Conservation (phyloP, 2,888 invertebrate genomes). For the Hemicrepidius hirtus region DNA sequence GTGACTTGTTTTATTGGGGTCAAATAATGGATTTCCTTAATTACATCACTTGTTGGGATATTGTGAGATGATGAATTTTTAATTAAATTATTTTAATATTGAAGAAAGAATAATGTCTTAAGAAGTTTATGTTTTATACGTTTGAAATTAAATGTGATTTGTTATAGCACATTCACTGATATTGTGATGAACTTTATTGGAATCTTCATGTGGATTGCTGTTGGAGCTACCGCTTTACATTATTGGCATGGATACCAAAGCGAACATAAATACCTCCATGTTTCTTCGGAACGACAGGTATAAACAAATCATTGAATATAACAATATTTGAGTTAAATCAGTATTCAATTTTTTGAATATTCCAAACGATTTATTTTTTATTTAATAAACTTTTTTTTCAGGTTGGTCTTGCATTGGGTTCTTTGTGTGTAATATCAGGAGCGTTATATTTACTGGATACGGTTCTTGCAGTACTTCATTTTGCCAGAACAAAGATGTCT, state of each 20-base stretch:
- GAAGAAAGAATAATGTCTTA: too few relatives aligned
- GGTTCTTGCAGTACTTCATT: conserved; percentile 80
- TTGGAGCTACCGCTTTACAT: conserved; percentile 90
- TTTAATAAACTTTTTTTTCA: conserved; percentile 60
- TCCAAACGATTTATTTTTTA: too few relatives aligned
- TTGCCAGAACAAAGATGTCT: conserved; percentile 53
- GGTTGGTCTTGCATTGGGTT: conserved; percentile 87
- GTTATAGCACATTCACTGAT: conserved; percentile 82
- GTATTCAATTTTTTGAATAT: too few relatives aligned
- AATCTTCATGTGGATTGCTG: conserved; percentile 88
- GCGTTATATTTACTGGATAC: conserved; percentile 88
- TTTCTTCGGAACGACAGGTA: conserved; percentile 83
- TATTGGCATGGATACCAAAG: conserved; percentile 92
- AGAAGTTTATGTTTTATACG: too few relatives aligned
- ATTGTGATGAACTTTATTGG: conserved; percentile 92
- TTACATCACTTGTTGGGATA: not conserved
- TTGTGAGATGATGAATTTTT: not conserved
- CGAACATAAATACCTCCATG: conserved; percentile 84
- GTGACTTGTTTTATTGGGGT: conserved; percentile 33
- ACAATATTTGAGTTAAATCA: too few relatives aligned
- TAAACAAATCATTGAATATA: too few relatives aligned
- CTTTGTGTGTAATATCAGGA: conserved; percentile 86
- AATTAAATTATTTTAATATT: not conserved
- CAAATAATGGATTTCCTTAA: conserved; percentile 26
- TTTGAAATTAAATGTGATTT: too few relatives aligned